These are phyloP conservation scores for Periparus ater DNA, from an alignment of 2,797 vertebrate genomes.

Conservation along the genomic window DNA sequence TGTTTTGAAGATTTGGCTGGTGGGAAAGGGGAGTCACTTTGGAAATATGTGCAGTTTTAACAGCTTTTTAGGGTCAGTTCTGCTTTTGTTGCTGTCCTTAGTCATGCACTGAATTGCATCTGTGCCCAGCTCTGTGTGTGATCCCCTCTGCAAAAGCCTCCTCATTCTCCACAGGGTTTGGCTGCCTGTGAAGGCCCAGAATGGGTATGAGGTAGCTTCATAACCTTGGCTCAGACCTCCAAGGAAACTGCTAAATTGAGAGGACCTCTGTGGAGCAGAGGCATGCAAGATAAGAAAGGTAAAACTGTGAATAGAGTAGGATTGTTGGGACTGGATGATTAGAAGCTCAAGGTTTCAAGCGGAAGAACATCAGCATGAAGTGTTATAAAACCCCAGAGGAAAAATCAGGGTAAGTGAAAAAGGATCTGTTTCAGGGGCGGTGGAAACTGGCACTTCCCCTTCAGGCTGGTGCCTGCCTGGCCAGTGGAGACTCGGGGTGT, in stretches of 20 bases:
- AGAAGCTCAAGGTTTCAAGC: neutral
- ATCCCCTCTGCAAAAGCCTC: neutral
- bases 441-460: neutral
- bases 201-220: neutral
- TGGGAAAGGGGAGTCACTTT: neutral
- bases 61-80: neutral
- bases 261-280: neutral
- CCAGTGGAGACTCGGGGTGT: neutral
- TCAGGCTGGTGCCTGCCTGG: neutral
- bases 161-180: neutral
- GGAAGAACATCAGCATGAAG: slow-evolving; percentile 6
- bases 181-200: neutral
- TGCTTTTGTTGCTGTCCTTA: neutral
- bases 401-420: neutral
- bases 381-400: neutral
- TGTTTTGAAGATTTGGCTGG: neutral
- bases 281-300: neutral
- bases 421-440: neutral
- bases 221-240: neutral
- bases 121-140: neutral
- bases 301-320: neutral
- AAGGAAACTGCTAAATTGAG: neutral
- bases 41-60: neutral
- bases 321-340: neutral
- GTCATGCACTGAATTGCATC: neutral